Evolutionary conservation across 1,140 invertebrate genomes (phyloP).

Genomic region (Popillia japonica): DNA sequence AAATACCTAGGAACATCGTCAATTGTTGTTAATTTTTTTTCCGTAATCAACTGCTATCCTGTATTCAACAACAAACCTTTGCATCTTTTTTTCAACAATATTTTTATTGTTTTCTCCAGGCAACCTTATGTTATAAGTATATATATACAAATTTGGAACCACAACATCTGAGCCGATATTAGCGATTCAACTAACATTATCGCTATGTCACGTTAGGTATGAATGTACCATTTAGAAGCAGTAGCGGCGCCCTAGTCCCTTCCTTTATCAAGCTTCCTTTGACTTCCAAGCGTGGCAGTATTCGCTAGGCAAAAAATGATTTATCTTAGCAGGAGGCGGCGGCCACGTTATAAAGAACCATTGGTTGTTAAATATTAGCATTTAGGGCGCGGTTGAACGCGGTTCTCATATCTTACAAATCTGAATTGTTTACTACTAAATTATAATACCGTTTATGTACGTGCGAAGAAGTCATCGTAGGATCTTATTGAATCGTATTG

Average conservation of each 20-base stretch:
- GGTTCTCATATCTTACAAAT: not conserved
- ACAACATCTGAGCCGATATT: not conserved
- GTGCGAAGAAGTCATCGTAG: no score
- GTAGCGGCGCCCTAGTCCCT: not conserved
- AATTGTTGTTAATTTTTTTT: no score
- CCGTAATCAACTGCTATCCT: no score
- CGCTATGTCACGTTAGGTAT: slow-evolving; percentile 23
- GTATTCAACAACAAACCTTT: no score
- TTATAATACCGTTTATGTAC: not conserved
- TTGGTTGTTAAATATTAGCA: slow-evolving; percentile 1
- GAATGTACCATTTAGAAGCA: slow-evolving; percentile 17
- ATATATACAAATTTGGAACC: slow-evolving; percentile 18
- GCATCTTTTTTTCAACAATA: no score
- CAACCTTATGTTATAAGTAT: no score
- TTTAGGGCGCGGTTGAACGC: not conserved
- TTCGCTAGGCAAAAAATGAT: slow-evolving; percentile 16
- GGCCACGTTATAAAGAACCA: not conserved
- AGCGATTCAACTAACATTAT: slow-evolving; percentile 8
- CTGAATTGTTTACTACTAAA: slow-evolving; percentile 3
- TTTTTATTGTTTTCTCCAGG: no score
- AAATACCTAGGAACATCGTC: no score
- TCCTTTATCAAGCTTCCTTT: slow-evolving; percentile 16
- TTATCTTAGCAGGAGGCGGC: slow-evolving; percentile 3
- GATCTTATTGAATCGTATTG: no score
- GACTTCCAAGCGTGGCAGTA: not conserved